These are phyloP conservation scores for Trichogramma dendrolimi DNA, from an alignment of 2,888 invertebrate species.

Conservation along the genomic window DNA sequence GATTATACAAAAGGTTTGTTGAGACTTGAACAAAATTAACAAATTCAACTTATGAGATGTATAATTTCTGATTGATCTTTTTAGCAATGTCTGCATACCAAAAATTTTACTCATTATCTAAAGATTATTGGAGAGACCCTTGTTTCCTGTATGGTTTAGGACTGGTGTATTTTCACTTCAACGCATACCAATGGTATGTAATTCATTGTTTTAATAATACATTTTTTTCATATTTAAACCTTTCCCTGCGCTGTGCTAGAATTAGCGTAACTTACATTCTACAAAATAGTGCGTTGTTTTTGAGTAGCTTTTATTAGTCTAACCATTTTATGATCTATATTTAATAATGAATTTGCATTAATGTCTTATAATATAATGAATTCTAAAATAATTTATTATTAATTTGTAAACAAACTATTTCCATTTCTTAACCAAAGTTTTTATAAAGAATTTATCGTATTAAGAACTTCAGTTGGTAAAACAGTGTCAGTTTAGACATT, in stretches of 20 bases:
- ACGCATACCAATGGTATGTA: slow-evolving; percentile 92
- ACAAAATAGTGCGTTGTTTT: no score
- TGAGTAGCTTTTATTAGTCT: no score
- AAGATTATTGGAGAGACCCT: slow-evolving; percentile 84
- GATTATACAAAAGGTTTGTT: slow-evolving; percentile 87
- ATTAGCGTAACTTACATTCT: background rate
- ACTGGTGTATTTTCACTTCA: slow-evolving; percentile 93
- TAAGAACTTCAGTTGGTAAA: no score
- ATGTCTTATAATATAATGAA: no score
- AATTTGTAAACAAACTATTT: no score
- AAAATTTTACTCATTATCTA: slow-evolving; percentile 76
- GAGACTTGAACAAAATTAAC: background rate
- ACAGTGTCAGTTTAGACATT: no score
- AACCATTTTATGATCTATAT: no score
- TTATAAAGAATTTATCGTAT: no score
- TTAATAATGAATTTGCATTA: no score
- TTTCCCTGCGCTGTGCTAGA: background rate
- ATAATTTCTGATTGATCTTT: slow-evolving; percentile 32
- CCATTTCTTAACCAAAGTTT: no score
- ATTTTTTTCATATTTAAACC: background rate
- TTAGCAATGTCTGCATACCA: slow-evolving; percentile 96
- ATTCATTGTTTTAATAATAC: slow-evolving; percentile 1
- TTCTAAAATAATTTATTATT: no score
- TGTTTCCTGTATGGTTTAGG: slow-evolving; percentile 92
- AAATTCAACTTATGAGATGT: background rate